Conservation (phyloP, 2,888 invertebrate genomes). For the Caradrina clavipalpis region DNA sequence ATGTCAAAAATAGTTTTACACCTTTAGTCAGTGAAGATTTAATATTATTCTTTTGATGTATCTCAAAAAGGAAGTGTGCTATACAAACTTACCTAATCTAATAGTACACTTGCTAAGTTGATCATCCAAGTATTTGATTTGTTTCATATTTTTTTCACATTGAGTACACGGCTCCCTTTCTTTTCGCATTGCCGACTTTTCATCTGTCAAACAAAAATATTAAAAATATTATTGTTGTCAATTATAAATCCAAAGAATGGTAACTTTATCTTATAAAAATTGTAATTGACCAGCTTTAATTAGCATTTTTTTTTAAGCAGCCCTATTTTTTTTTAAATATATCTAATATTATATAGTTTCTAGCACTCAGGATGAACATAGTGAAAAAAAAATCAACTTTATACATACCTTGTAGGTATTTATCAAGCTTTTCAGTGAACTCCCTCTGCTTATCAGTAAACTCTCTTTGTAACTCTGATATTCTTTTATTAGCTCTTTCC, state of each 20-base stretch:
- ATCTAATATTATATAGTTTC: no score
- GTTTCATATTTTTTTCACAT: constrained; percentile 83
- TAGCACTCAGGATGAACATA: no score
- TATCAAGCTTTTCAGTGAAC: constrained; percentile 84
- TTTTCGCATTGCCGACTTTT: constrained; percentile 84
- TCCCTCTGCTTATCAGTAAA: constrained; percentile 90
- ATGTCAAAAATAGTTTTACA: no score
- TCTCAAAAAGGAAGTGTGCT: neutral
- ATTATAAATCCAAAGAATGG: neutral
- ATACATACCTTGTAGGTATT: constrained; percentile 81
- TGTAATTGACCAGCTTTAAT: no score
- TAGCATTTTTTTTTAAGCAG: no score
- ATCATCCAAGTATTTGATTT: constrained; percentile 81
- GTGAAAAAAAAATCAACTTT: no score
- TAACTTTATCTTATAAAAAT: no score
- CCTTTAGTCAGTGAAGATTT: no score
- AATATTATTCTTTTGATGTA: neutral
- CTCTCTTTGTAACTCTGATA: constrained; percentile 89
- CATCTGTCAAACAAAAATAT: constrained; percentile 73
- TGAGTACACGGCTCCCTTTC: constrained; percentile 83
- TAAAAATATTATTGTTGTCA: neutral
- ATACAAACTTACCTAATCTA: constrained; percentile 77
- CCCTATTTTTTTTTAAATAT: no score
- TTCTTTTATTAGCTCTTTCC: constrained; percentile 89
- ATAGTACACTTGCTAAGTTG: constrained; percentile 82